Percentiles rank a stretch among this genome's conserved stretches.
phyloP scores from a whole-genome alignment of 2,113 vertebrate species.

The Megaptera novaeangliae region DNA sequence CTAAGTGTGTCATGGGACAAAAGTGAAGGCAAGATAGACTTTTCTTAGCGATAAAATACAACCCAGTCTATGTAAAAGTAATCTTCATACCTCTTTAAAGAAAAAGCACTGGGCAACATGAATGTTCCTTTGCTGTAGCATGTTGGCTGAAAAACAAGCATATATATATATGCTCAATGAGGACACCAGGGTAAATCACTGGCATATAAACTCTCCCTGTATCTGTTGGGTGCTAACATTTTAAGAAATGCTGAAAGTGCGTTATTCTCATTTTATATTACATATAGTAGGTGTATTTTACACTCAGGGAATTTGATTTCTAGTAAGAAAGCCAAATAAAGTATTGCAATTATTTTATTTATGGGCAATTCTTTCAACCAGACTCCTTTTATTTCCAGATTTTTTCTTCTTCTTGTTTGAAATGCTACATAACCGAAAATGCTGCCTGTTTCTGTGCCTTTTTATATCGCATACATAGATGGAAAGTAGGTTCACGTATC shows the following conservation, averaged over 20 bases:
- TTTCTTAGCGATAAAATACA: slow-evolving; percentile 53
- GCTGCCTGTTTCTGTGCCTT: not conserved
- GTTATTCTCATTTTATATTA: slow-evolving; percentile 10
- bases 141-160: slow-evolving; percentile 5
- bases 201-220: not conserved
- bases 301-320: slow-evolving; percentile 2
- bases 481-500: not conserved
- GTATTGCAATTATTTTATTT: slow-evolving; percentile 35
- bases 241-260: slow-evolving; percentile 43
- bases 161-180: not conserved
- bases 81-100: slow-evolving; percentile 60
- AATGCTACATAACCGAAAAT: not conserved
- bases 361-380: not conserved
- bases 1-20: slow-evolving; percentile 34
- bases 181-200: not conserved
- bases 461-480: not conserved
- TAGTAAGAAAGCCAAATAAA: slow-evolving; percentile 12
- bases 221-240: not conserved
- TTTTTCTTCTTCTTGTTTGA: not conserved
- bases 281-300: not conserved
- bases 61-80: slow-evolving; percentile 26
- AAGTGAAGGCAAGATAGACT: slow-evolving; percentile 51
- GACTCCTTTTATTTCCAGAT: slow-evolving; percentile 30
- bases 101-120: not conserved
- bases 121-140: not conserved